Conservation (phyloP, 1,140 invertebrate species). For the Drosophila rhopaloa region DNA sequence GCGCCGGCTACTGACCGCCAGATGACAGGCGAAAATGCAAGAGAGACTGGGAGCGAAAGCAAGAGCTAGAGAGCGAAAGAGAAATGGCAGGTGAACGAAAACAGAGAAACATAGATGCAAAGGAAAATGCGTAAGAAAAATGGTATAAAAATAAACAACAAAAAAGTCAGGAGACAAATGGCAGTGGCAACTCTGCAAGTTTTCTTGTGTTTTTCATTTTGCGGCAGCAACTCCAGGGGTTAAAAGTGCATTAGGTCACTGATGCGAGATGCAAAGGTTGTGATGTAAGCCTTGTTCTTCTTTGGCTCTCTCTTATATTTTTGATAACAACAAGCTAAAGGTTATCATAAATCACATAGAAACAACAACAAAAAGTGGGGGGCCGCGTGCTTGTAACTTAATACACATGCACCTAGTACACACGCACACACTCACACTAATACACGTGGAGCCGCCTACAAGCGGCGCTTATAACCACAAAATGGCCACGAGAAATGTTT, state of each 20-base stretch:
- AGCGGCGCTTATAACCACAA: slow-evolving; percentile 70
- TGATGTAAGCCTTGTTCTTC: slow-evolving; percentile 35
- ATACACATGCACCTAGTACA: slow-evolving; percentile 28
- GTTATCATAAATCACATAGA: slow-evolving; percentile 52
- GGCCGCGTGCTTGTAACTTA: slow-evolving; percentile 46
- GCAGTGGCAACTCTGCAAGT: slow-evolving; percentile 24
- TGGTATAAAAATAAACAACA: slow-evolving; percentile 40
- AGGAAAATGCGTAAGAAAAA: slow-evolving; percentile 33
- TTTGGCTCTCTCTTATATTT: background rate
- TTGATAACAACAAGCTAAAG: slow-evolving; percentile 49
- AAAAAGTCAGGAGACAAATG: slow-evolving; percentile 19
- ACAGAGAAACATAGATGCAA: slow-evolving; percentile 24
- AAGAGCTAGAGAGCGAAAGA: slow-evolving; percentile 16
- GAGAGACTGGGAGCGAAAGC: slow-evolving; percentile 33
- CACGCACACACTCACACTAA: slow-evolving; percentile 27
- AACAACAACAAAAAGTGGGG: slow-evolving; percentile 21
- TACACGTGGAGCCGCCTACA: slow-evolving; percentile 57
- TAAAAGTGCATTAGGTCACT: slow-evolving; percentile 51
- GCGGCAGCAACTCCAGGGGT: slow-evolving; percentile 17
- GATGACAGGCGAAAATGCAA: slow-evolving; percentile 72
- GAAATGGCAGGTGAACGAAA: slow-evolving; percentile 41
- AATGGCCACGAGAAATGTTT: slow-evolving; percentile 50
- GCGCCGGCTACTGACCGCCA: slow-evolving; percentile 69
- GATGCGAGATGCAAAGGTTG: slow-evolving; percentile 23
- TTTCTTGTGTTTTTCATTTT: slow-evolving; percentile 13